These are phyloP conservation scores for Bubalus kerabau DNA, from an alignment of 2,113 vertebrate genomes.

Conservation along the genomic window DNA sequence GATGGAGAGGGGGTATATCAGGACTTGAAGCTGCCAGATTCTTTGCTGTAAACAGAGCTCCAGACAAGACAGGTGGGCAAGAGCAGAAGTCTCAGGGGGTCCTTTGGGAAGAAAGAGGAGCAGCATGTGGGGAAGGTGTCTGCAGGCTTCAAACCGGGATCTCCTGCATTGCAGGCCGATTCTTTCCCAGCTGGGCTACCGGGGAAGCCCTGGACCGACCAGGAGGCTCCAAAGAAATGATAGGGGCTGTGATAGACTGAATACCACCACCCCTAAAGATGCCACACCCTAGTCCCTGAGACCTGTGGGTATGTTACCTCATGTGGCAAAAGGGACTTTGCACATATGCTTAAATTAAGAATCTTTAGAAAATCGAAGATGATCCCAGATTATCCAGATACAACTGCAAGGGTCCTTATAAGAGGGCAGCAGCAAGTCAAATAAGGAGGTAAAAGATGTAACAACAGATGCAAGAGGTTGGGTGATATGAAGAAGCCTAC, in stretches of 20 bases:
- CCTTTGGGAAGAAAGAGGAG: not conserved
- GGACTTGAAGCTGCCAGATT: not conserved
- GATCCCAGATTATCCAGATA: not conserved
- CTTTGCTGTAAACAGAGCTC: not conserved
- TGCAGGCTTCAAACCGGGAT: not conserved
- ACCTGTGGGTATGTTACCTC: not conserved
- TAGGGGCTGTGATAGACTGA: rapidly evolving
- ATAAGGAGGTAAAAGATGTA: not conserved
- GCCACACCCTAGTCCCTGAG: not conserved
- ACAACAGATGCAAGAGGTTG: not conserved
- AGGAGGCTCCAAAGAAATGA: not conserved
- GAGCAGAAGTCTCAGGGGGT: not conserved
- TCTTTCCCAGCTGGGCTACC: not conserved
- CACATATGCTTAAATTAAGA: not conserved
- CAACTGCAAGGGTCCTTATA: not conserved
- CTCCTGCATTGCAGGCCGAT: not conserved
- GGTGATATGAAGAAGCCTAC: not conserved
- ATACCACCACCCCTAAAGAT: too few species aligned
- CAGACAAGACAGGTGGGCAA: not conserved
- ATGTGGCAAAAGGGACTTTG: not conserved
- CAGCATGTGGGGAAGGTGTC: not conserved
- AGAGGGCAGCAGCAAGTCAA: too few species aligned
- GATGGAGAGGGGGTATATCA: rapidly evolving
- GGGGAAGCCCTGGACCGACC: not conserved
- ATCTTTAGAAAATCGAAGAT: not conserved